A percentile compares a stretch with the other conserved stretches of the same genome.
Conservation (phyloP, 2,888 invertebrate genomes). For the Dione vanillae region DNA sequence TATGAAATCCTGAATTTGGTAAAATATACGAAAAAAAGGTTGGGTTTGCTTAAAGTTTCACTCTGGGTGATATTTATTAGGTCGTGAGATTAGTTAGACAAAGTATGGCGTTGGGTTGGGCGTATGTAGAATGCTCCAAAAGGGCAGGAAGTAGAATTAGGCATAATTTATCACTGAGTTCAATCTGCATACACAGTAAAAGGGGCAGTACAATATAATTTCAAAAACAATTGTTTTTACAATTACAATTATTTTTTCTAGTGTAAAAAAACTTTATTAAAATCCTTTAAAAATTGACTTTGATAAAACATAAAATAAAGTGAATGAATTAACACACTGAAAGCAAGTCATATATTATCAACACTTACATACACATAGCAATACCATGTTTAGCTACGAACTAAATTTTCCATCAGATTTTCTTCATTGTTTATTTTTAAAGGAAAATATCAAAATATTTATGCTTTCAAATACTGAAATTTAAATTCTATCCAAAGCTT, state of each 20-base stretch:
- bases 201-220: no score
- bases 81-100: neutral
- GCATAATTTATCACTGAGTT: neutral
- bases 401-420: no score
- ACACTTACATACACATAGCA: no score
- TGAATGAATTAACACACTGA: no score
- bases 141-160: neutral
- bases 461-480: slow-evolving; percentile 3
- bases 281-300: no score
- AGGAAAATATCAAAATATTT: neutral
- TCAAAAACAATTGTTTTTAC: no score
- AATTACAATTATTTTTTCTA: no score
- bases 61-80: neutral
- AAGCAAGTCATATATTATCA: no score
- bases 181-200: neutral
- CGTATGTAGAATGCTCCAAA: neutral
- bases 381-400: no score
- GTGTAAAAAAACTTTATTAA: no score
- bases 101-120: neutral
- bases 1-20: neutral
- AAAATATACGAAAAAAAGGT: neutral
- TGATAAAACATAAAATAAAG: no score
- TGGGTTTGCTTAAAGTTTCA: neutral
- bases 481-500: neutral
- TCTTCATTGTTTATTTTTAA: neutral